Evolutionary conservation across 2,797 vertebrate genomes (phyloP).

Genomic region (Rhinichthys osculus): DNA sequence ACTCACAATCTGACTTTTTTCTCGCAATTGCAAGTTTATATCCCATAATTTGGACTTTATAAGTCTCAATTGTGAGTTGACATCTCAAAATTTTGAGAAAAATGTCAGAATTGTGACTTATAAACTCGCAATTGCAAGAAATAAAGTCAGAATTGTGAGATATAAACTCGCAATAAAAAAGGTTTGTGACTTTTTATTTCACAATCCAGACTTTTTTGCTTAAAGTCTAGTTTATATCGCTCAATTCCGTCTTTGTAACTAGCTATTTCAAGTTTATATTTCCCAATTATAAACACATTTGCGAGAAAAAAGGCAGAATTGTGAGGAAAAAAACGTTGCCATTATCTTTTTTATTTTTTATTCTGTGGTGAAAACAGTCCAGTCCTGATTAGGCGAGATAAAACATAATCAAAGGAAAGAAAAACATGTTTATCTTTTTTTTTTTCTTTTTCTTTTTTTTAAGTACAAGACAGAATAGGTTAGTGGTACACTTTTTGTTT

Average conservation of each 20-base stretch:
- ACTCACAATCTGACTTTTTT: too few relatives aligned
- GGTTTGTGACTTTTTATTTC: too few relatives aligned
- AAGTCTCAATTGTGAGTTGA: neutral
- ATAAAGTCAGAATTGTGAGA: neutral
- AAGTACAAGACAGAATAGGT: neutral
- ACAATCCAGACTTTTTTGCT: too few relatives aligned
- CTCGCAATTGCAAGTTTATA: too few relatives aligned
- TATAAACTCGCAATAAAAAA: too few relatives aligned
- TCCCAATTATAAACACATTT: neutral
- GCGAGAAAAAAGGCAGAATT: neutral
- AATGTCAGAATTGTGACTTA: neutral
- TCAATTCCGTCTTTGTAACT: neutral
- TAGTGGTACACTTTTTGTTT: neutral
- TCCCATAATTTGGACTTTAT: neutral
- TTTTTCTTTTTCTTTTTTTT: accelerated
- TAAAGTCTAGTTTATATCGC: too few relatives aligned
- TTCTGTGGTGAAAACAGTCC: neutral
- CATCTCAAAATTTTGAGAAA: neutral
- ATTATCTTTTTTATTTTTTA: neutral
- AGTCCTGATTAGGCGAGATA: neutral
- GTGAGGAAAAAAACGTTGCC: neutral
- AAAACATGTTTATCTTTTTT: neutral
- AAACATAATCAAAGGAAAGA: neutral
- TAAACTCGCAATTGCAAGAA: neutral
- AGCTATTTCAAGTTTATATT: neutral